Evolutionary conservation across 2,888 invertebrate species (phyloP), one percentile per base, ranked within the genome.

Genomic region (Electrophaes corylata): DNA sequence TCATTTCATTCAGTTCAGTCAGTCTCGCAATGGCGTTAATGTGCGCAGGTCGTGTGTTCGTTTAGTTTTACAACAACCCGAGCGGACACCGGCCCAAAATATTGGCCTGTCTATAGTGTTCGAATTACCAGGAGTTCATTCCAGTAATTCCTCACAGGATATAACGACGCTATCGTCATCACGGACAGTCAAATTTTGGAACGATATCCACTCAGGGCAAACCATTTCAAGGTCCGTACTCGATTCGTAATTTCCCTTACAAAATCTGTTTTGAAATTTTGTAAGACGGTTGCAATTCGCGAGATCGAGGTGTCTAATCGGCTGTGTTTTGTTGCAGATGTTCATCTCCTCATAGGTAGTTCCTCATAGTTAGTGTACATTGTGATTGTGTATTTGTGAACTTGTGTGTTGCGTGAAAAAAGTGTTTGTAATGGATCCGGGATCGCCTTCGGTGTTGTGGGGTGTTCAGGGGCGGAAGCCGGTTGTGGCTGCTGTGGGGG

Each of bases 61-160:
- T 86, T 86, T 92, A 88, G 82, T 81, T 82, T 86, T 76, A 76
- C 76, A 79, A 79, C 79, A 86, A 81, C 88, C 91, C 90, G 91
- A 92, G 91, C 92, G 92, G 92, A 91, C 91, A 92, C 92, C 92
- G 92, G 91, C 91, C 92, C 91, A 92, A 91, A 92, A 92, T 91
- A 90, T 92, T 91, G 91, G 91, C 86, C 90, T 87, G 91, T 91
- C 89, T 85, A 84, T 76, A 81, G 84, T 87, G 87, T 79, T 82
- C 79, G 87, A 90, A 87, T 91, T 91, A 91, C 88, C 77, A 72
- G 86, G 80, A 84, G 76, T 79, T 65, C 72, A 69, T 84, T 90
- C 86, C 79, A 76, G 88, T 91, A 88, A 91, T 90, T 88, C 87
- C 62, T 70, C 77, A 79, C 78, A 76, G 68, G 77, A 77, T 60